A percentile compares a stretch with the other conserved stretches of the same genome.
phyloP scores from a whole-genome alignment of 64 coral and sea anemone species.

The Cladopsammia gracilis region DNA sequence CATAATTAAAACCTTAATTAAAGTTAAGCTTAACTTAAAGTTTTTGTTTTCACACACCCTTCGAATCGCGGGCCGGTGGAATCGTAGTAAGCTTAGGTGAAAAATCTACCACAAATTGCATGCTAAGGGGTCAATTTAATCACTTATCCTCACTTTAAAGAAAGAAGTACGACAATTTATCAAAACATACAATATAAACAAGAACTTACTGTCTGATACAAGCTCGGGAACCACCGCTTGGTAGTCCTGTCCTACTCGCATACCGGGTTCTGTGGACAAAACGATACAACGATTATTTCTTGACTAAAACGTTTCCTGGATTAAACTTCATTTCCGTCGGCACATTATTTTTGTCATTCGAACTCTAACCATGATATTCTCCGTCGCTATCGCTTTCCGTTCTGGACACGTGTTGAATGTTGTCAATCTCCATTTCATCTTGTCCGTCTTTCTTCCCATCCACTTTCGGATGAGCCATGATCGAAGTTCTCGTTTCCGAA shows the following conservation, averaged over 20 bases:
- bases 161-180: constrained; percentile 2
- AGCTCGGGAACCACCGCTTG: constrained; percentile 80
- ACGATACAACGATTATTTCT: background rate
- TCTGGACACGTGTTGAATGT: constrained; percentile 73
- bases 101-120: background rate
- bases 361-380: constrained; percentile 77
- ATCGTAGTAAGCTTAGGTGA: background rate
- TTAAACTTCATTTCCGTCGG: background rate
- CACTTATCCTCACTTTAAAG: background rate
- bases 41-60: background rate
- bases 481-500: constrained; percentile 54
- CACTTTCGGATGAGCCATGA: constrained; percentile 66
- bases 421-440: constrained; percentile 65
- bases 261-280: constrained; percentile 80
- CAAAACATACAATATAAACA: constrained; percentile 8
- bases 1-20: background rate
- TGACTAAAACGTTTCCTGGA: background rate
- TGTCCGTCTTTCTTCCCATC: constrained; percentile 76
- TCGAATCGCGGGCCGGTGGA: background rate
- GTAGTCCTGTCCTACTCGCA: constrained; percentile 84
- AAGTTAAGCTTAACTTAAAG: background rate
- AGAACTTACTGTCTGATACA: constrained; percentile 52
- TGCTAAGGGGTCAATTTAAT: background rate
- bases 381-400: constrained; percentile 72
- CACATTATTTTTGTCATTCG: background rate